Base-by-base conservation (phyloP, 2,797 vertebrate species). In the Myotis planiceps region DNA sequence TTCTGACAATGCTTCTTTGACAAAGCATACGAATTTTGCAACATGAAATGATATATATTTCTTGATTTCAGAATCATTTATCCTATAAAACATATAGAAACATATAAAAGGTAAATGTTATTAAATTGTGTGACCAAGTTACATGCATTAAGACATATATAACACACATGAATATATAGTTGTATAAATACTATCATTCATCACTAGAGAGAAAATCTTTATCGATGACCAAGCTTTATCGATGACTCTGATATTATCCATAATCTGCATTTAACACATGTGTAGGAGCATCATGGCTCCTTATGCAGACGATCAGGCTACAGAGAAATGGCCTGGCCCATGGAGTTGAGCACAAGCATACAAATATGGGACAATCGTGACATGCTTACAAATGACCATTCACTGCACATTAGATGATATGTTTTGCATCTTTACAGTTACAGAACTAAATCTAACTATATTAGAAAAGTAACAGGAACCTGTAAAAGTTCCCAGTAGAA, bases 21-120 rank as follows among this genome's bases (percentile, higher is more conserved):
- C 63, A 95, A 90, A 92, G 29, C 66, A 95, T 9, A 66, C 14
- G 85, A 32, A 85, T 81, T 93, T 55, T 55, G 34, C 63, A 72
- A 66, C 39, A 60, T 58, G 21, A 84, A 79, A 60, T 16, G 37
- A 32, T 25, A 47, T 5, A 1, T 71, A 88, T 81, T 53, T 94
- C 72, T 58, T 65, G 21, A 82, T 34, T 71, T 65, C 10, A 69
- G 23, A 29, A n/a, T 65, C 14, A 7, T 25, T 80, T 78, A 53
- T 81, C 19, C 0, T 88, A 23, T 39, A 69, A 71, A n/a, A 49
- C 21, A 66, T 29, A 94, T 1, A 47, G 63, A 92, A 88, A 95
- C 37, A 76, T 16, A 82, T 15, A 72, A 92, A 91, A 85, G 21
- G 37, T 8, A 88, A 19, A n/a, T 2, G 15, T n/a, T 69, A 74